Percentiles rank a stretch among this genome's conserved stretches.
Conservation (phyloP, 2,113 vertebrate species). For the Saimiri boliviensis region DNA sequence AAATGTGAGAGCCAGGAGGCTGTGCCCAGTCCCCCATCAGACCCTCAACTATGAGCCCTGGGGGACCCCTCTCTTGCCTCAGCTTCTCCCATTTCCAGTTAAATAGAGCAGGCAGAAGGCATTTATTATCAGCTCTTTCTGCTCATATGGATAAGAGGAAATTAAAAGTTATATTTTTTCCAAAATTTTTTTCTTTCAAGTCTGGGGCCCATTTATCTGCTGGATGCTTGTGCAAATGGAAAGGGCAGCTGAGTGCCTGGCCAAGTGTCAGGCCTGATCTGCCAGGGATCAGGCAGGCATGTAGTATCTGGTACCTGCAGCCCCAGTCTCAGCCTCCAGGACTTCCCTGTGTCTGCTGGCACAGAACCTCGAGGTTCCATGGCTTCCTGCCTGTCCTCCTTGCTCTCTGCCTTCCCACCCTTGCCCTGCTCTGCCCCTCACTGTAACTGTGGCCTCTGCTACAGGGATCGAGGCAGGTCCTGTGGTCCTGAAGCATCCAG, state of each 20-base stretch:
- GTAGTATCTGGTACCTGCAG: not conserved
- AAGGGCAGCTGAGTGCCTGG: not conserved
- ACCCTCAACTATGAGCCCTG: not conserved
- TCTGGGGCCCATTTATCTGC: not conserved
- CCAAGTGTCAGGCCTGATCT: not conserved
- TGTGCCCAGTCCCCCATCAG: not conserved
- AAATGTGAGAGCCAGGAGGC: slow-evolving; percentile 91
- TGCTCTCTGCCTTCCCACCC: not conserved
- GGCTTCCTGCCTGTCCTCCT: not conserved
- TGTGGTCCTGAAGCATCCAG: slow-evolving; percentile 92
- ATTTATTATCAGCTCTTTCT: not conserved
- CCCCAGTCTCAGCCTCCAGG: fast-evolving
- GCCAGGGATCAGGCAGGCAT: not conserved
- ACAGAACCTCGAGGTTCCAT: not conserved
- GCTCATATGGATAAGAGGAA: not conserved
- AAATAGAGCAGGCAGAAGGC: not conserved
- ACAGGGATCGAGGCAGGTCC: slow-evolving; percentile 95
- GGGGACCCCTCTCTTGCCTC: not conserved
- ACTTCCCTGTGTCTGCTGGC: not conserved
- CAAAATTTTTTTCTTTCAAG: not conserved
- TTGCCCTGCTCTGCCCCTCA: not conserved
- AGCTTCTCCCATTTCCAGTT: not conserved
- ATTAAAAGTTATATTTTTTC: not conserved
- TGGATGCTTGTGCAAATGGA: not conserved
- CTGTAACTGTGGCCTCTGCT: not conserved